These are phyloP conservation scores for Hiodon tergisus DNA, from an alignment of 2,113 vertebrate genomes.

Conservation along the genomic window DNA sequence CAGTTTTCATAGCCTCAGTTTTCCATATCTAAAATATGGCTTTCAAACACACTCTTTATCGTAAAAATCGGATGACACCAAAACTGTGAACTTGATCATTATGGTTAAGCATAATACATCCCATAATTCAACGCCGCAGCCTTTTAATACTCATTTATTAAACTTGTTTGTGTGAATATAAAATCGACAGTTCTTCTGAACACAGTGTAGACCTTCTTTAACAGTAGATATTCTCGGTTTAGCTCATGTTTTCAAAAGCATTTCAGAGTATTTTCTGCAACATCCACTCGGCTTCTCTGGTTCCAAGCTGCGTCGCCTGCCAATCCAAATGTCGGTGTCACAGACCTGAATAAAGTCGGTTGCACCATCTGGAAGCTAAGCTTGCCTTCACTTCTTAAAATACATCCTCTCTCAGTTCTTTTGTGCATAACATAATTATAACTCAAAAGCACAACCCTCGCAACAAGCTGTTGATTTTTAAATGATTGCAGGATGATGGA, in stretches of 20 bases:
- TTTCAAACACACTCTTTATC: conserved; percentile 31
- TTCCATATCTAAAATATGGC: conserved; percentile 41
- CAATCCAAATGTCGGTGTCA: neutral
- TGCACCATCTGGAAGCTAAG: neutral
- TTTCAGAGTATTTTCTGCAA: conserved; percentile 34
- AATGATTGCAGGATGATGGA: neutral
- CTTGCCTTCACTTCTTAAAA: neutral
- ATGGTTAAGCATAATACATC: conserved; percentile 34
- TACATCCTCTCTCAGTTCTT: neutral
- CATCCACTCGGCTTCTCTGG: neutral
- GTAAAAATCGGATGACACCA: conserved; percentile 38
- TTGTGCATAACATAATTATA: too few relatives aligned
- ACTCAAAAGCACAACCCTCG: too few relatives aligned
- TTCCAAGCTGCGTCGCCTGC: neutral
- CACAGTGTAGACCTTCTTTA: conserved; percentile 37
- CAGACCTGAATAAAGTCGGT: neutral
- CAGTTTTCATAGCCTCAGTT: conserved; percentile 41
- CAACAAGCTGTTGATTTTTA: too few relatives aligned
- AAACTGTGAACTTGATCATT: conserved; percentile 48
- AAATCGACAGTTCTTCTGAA: conserved; percentile 33
- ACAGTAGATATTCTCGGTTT: conserved; percentile 22
- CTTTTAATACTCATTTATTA: conserved; percentile 39
- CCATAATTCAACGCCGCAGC: conserved; percentile 6
- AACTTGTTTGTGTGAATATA: conserved; percentile 18
- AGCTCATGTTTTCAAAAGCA: conserved; percentile 13